A percentile compares a stretch with the other conserved stretches of the same genome.
These are phyloP conservation scores for Neomorphus geoffroyi DNA, from an alignment of 2,797 vertebrate species.

Conservation along the genomic window DNA sequence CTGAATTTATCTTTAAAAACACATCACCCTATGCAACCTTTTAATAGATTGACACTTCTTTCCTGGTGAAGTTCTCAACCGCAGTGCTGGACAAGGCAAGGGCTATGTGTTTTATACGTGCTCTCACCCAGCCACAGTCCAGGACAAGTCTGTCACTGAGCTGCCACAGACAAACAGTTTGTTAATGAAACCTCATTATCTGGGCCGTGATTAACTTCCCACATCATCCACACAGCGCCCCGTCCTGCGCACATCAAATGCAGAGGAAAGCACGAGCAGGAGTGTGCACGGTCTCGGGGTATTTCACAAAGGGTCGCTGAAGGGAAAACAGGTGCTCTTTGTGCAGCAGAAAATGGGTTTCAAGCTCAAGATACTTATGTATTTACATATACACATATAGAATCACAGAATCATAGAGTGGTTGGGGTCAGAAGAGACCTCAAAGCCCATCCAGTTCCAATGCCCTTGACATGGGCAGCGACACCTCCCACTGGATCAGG, in stretches of 20 bases:
- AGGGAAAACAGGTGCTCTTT: neutral
- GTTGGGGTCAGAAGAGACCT: too few species aligned
- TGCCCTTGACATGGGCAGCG: too few species aligned
- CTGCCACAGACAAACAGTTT: neutral
- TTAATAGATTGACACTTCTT: neutral
- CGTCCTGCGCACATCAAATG: rapidly evolving
- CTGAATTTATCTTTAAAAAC: neutral
- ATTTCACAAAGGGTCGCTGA: neutral
- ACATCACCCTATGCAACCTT: too few species aligned
- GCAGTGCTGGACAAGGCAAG: rapidly evolving
- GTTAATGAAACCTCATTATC: neutral
- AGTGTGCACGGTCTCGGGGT: neutral
- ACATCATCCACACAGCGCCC: too few species aligned
- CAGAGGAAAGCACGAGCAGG: neutral
- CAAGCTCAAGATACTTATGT: neutral
- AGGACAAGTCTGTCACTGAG: neutral
- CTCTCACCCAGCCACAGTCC: neutral
- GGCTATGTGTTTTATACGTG: neutral
- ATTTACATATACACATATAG: too few species aligned
- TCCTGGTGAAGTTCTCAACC: neutral
- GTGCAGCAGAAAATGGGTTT: neutral
- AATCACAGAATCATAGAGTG: too few species aligned
- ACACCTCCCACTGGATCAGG: too few species aligned
- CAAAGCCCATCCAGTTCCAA: too few species aligned
- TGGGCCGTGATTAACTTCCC: neutral